phyloP scores from a whole-genome alignment of 2,113 vertebrate genomes.

The Calonectris borealis region DNA sequence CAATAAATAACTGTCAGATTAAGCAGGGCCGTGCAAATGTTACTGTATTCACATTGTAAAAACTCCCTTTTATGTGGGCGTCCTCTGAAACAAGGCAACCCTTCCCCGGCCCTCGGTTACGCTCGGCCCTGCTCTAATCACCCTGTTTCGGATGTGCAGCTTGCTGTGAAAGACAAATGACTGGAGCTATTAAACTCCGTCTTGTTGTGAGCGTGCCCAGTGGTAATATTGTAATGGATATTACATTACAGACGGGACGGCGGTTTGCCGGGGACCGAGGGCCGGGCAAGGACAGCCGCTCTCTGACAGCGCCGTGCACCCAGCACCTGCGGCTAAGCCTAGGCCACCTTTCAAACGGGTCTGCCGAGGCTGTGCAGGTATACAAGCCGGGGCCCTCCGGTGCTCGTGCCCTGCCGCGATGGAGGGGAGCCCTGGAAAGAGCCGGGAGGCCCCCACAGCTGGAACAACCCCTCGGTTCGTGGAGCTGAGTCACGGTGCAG shows the following conservation, averaged over 20 bases:
- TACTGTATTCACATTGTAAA: conserved; percentile 66
- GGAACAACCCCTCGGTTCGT: not conserved
- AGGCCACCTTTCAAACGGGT: not conserved
- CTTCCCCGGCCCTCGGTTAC: conserved; percentile 22
- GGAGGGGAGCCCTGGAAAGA: not conserved
- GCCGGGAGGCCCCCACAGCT: not conserved
- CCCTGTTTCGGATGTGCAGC: conserved; percentile 32
- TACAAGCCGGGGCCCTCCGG: fast-evolving
- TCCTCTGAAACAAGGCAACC: conserved; percentile 42
- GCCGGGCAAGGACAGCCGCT: not conserved
- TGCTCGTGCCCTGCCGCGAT: not conserved
- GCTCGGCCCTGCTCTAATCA: conserved; percentile 36
- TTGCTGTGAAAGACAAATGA: conserved; percentile 68
- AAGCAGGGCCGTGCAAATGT: conserved; percentile 63
- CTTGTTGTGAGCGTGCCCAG: conserved; percentile 11
- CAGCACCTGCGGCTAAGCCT: not conserved
- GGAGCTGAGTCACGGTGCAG: fast-evolving
- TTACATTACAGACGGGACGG: not conserved
- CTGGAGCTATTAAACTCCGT: conserved; percentile 30
- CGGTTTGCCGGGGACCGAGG: not conserved
- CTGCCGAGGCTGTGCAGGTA: not conserved
- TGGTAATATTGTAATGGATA: conserved; percentile 21
- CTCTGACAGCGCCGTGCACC: not conserved
- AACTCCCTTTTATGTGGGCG: conserved; percentile 54
- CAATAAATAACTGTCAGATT: conserved; percentile 74